A percentile compares a stretch with the other conserved stretches of the same genome.
Evolutionary conservation across 2,888 invertebrate species (phyloP).

Genomic region (Thera britannica): DNA sequence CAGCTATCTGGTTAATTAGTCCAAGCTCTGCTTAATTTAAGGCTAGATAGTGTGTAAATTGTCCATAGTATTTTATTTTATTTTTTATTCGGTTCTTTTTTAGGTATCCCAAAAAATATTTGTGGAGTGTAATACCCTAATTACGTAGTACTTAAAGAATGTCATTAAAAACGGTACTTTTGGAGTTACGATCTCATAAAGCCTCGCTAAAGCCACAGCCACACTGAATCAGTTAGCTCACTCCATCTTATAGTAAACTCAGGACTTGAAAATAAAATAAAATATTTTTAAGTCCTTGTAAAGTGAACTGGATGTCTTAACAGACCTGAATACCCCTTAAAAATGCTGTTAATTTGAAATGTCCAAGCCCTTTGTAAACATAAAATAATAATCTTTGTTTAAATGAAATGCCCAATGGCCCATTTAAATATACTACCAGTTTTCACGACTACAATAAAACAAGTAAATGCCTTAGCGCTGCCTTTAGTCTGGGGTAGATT

Average conservation of each 20-base stretch:
- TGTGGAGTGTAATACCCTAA: conserved; percentile 46
- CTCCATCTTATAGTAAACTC: not conserved
- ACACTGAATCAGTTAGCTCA: not conserved
- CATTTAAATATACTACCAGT: conserved; percentile 30
- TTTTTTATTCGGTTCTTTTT: too few relatives aligned
- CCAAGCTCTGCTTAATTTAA: too few relatives aligned
- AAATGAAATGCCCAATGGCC: conserved; percentile 46
- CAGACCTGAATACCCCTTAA: too few relatives aligned
- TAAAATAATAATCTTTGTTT: conserved; percentile 38
- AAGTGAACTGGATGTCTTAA: too few relatives aligned
- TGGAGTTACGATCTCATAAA: conserved; percentile 63
- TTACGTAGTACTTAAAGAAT: conserved; percentile 61
- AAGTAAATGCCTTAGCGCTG: conserved; percentile 27
- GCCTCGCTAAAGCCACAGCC: conserved; percentile 44
- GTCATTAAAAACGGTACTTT: conserved; percentile 67
- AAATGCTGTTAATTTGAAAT: conserved; percentile 48
- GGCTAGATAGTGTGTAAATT: too few relatives aligned
- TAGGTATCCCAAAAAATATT: too few relatives aligned
- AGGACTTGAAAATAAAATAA: not conserved
- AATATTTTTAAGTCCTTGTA: too few relatives aligned
- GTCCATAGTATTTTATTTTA: too few relatives aligned
- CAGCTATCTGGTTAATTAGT: too few relatives aligned
- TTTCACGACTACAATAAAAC: conserved; percentile 19
- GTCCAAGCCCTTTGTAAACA: too few relatives aligned
- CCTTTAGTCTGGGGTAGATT: conserved; percentile 28